These are phyloP conservation scores for Barnardius zonarius DNA, from an alignment of 2,113 vertebrate species.

Conservation along the genomic window DNA sequence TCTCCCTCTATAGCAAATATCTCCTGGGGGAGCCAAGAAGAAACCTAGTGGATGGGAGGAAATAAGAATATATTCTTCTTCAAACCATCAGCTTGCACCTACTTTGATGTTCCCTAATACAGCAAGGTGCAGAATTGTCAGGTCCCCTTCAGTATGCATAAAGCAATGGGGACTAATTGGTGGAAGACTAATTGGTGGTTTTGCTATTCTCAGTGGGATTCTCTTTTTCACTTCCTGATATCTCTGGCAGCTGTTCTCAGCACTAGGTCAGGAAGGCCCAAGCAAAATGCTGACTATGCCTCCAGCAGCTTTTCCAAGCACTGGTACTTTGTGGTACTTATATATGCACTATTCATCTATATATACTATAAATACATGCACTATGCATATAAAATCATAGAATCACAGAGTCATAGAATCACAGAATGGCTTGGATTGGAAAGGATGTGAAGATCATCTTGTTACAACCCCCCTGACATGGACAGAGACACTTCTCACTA, in stretches of 20 bases:
- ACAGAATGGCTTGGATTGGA: background rate
- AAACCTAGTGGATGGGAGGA: background rate
- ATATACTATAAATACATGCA: background rate
- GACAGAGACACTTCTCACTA: background rate
- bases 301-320: background rate
- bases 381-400: background rate
- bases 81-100: background rate
- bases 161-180: background rate
- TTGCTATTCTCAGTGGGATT: background rate
- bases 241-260: background rate
- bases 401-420: background rate
- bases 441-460: background rate
- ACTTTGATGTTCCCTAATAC: background rate
- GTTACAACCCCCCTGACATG: background rate
- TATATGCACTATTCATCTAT: background rate
- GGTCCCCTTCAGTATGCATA: background rate
- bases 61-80: background rate
- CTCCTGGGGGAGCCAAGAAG: background rate
- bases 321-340: too few species aligned
- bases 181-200: background rate
- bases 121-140: background rate
- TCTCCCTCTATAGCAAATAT: fast-evolving
- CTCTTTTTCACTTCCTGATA: background rate
- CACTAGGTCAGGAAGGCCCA: background rate
- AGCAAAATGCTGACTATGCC: background rate